Evolutionary conservation across 2,888 invertebrate species (phyloP).

Genomic region (Scaptomyza polygonia): DNA sequence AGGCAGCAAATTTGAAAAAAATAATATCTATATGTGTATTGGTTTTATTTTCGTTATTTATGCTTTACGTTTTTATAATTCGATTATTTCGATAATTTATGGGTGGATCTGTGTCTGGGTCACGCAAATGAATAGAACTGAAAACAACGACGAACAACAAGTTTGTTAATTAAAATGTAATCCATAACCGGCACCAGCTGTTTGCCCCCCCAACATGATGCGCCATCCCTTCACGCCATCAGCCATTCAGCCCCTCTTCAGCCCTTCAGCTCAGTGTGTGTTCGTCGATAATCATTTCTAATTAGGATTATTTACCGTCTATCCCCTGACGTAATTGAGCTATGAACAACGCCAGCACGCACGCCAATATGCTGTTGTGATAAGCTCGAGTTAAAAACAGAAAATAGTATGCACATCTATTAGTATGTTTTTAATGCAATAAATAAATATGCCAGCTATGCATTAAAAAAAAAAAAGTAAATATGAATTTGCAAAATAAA

Average conservation of each 20-base stretch:
- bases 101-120: slow-evolving; percentile 38
- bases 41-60: slow-evolving; percentile 65
- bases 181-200: slow-evolving; percentile 62
- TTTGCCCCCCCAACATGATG: slow-evolving; percentile 50
- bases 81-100: slow-evolving; percentile 58
- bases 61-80: slow-evolving; percentile 54
- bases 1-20: slow-evolving; percentile 50
- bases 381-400: slow-evolving; percentile 23
- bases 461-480: slow-evolving; percentile 8
- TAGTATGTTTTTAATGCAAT: slow-evolving; percentile 42
- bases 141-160: slow-evolving; percentile 49
- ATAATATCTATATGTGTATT: slow-evolving; percentile 26
- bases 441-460: slow-evolving; percentile 37
- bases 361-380: slow-evolving; percentile 21
- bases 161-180: slow-evolving; percentile 73
- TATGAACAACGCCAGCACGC: slow-evolving; percentile 29
- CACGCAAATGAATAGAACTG: slow-evolving; percentile 31
- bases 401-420: slow-evolving; percentile 36
- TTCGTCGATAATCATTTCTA: slow-evolving; percentile 46
- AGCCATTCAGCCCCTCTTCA: not conserved
- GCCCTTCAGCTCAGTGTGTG: slow-evolving; percentile 1
- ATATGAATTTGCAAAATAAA: slow-evolving; percentile 4
- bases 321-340: slow-evolving; percentile 51
- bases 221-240: not conserved
- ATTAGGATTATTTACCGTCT: slow-evolving; percentile 45